A percentile compares a stretch with the other conserved stretches of the same genome.
Conservation (phyloP, 2,888 invertebrate genomes). For the Kuschelorhynchus macadamiae region DNA sequence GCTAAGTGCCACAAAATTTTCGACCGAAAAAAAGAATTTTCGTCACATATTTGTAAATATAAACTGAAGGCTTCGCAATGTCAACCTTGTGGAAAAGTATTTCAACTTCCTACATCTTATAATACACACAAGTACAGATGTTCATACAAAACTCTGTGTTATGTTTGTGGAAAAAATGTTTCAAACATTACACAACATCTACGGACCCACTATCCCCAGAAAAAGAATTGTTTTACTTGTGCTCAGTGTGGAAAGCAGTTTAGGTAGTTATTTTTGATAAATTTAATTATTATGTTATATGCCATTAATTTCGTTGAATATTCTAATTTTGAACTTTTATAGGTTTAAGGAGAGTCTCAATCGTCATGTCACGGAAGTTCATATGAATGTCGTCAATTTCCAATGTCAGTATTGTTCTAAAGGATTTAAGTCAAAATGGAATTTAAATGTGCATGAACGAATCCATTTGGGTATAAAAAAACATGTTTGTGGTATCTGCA, state of each 20-base stretch:
- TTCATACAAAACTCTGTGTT: constrained; percentile 53
- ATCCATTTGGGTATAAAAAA: constrained; percentile 61
- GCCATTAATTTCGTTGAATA: too few relatives aligned
- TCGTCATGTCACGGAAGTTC: constrained; percentile 59
- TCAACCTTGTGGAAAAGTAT: constrained; percentile 60
- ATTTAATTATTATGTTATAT: too few relatives aligned
- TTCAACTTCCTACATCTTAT: constrained; percentile 57
- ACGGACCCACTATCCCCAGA: constrained; percentile 58
- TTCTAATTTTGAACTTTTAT: too few relatives aligned
- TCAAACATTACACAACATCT: constrained; percentile 61
- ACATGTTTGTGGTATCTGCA: constrained; percentile 60
- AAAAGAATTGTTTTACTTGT: constrained; percentile 55
- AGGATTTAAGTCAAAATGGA: constrained; percentile 61
- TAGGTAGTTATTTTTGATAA: constrained; percentile 44
- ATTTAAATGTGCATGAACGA: constrained; percentile 63
- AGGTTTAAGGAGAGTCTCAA: constrained; percentile 55
- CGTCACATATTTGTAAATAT: constrained; percentile 48
- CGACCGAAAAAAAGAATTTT: constrained; percentile 7
- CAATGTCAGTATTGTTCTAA: constrained; percentile 62
- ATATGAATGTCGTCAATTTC: constrained; percentile 60
- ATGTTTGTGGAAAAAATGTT: constrained; percentile 60
- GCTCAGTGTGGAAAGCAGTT: constrained; percentile 60
- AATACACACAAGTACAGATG: constrained; percentile 55
- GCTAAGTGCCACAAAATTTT: constrained; percentile 15
- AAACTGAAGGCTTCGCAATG: constrained; percentile 53